Percentiles rank a stretch among this genome's conserved stretches.
These are phyloP conservation scores for Nomada goodeniana DNA, from an alignment of 2,888 invertebrate genomes.

Conservation along the genomic window DNA sequence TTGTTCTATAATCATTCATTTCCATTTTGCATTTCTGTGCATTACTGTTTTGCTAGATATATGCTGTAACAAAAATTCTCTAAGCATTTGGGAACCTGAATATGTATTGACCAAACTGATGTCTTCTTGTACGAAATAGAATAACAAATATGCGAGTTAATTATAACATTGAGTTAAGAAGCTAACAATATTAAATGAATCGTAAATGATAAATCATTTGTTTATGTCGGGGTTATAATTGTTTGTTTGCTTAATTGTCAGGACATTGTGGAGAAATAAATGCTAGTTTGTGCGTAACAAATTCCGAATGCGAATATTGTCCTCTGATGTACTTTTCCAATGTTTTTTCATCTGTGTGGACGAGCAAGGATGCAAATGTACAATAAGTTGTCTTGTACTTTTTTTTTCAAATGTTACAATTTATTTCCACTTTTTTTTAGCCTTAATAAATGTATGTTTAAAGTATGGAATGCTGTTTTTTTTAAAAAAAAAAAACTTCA, in stretches of 20 bases:
- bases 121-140: slow-evolving; percentile 2
- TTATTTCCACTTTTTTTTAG: slow-evolving; percentile 79
- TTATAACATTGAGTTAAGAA: not conserved
- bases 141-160: not conserved
- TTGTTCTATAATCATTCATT: slow-evolving; percentile 35
- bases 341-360: slow-evolving; percentile 56
- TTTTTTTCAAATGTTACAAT: slow-evolving; percentile 77
- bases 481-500: not conserved
- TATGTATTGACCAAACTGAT: slow-evolving; percentile 3
- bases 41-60: slow-evolving; percentile 11
- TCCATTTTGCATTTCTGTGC: slow-evolving; percentile 43
- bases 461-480: slow-evolving; percentile 57
- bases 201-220: not conserved
- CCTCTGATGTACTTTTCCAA: slow-evolving; percentile 57
- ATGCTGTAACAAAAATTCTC: not conserved
- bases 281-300: slow-evolving; percentile 3
- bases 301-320: slow-evolving; percentile 11
- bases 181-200: not conserved
- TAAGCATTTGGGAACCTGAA: not conserved
- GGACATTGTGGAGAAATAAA: not conserved
- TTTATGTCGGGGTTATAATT: not conserved
- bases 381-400: slow-evolving; percentile 72
- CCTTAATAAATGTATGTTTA: slow-evolving; percentile 78
- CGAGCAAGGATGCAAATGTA: slow-evolving; percentile 74
- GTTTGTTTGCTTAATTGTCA: not conserved